These are phyloP conservation scores for Ennomos quercinarius DNA, from an alignment of 2,888 invertebrate species.

Conservation along the genomic window DNA sequence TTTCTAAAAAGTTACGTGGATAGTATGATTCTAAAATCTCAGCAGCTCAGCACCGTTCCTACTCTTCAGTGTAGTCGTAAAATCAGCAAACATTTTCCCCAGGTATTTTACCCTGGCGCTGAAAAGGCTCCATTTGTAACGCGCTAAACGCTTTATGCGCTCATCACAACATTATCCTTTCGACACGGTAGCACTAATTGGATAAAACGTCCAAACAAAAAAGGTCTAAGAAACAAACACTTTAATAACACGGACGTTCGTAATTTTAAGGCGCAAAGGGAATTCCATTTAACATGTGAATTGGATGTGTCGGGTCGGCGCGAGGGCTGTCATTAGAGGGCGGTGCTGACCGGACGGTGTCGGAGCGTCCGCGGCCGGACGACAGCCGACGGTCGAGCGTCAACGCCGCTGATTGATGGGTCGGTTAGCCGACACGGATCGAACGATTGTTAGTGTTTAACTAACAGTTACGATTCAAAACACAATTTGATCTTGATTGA, in stretches of 20 bases:
- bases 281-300: conserved; percentile 85
- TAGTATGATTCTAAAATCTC: too few species aligned
- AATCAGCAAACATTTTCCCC: conserved; percentile 30
- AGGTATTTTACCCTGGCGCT: conserved; percentile 50
- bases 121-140: conserved; percentile 77
- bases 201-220: conserved; percentile 79
- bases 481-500: conserved; percentile 81
- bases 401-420: conserved; percentile 76
- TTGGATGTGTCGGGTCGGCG: conserved; percentile 78
- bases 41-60: too few species aligned
- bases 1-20: too few species aligned
- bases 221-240: conserved; percentile 81
- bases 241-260: conserved; percentile 77
- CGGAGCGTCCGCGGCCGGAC: conserved; percentile 39
- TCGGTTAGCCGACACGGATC: conserved; percentile 60
- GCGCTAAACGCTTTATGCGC: conserved; percentile 76
- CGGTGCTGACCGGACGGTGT: conserved; percentile 43
- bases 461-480: conserved; percentile 81
- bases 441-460: conserved; percentile 80
- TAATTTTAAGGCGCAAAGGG: conserved; percentile 80
- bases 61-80: conserved; percentile 13
- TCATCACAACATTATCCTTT: conserved; percentile 83
- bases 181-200: conserved; percentile 86
- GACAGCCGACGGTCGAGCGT: conserved; percentile 61
- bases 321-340: conserved; percentile 71